These are phyloP conservation scores for Galerucella pusilla DNA, from an alignment of 2,888 invertebrate species.

Conservation along the genomic window DNA sequence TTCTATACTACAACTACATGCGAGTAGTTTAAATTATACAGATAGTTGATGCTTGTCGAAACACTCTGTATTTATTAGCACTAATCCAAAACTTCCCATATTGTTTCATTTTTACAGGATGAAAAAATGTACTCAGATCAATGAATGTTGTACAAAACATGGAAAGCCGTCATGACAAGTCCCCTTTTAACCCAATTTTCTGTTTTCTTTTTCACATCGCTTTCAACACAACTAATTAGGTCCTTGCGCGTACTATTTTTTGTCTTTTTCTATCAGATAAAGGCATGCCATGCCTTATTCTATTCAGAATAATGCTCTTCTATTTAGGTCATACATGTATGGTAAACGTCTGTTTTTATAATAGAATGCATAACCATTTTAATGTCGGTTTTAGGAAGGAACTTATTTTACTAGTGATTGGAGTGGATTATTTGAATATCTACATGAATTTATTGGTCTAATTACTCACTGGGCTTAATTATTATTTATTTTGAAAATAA, in stretches of 20 bases:
- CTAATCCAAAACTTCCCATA: no score
- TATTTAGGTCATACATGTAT: conserved; percentile 11
- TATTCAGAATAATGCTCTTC: background rate
- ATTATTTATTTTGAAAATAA: no score
- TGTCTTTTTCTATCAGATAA: background rate
- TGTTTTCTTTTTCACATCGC: background rate
- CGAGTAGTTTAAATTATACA: no score
- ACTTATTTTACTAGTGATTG: no score
- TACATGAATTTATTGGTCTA: no score
- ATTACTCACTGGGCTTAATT: no score
- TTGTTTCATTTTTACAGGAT: no score
- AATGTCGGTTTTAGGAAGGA: background rate
- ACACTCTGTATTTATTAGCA: no score
- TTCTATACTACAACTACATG: no score
- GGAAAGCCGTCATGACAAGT: background rate
- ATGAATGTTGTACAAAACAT: background rate
- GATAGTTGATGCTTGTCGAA: no score
- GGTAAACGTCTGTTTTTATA: background rate
- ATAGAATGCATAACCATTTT: background rate
- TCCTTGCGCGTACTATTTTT: background rate
- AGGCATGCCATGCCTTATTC: background rate
- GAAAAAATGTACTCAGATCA: no score
- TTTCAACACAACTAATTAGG: background rate
- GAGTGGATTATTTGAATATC: no score
- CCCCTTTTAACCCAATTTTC: background rate